These are phyloP conservation scores for Drosophila niveifrons DNA, from an alignment of 2,888 invertebrate species.

Conservation along the genomic window DNA sequence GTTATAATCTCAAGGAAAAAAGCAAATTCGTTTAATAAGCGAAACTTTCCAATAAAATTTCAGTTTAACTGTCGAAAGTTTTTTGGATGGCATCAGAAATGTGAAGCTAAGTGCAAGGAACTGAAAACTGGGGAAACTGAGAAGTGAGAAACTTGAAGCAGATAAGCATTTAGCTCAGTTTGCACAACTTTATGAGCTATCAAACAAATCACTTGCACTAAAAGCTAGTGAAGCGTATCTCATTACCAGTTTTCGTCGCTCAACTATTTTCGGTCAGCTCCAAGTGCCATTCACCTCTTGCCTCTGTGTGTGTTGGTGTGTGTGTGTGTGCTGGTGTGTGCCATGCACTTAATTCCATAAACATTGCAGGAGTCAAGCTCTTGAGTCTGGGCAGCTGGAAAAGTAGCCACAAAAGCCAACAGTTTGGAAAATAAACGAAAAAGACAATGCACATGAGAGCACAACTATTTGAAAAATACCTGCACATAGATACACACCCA, in stretches of 20 bases:
- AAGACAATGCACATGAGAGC: conserved; percentile 64
- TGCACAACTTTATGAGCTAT: conserved; percentile 48
- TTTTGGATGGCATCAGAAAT: conserved; percentile 13
- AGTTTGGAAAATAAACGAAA: conserved; percentile 70
- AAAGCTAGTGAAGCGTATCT: conserved; percentile 54
- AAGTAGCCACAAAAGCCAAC: conserved; percentile 62
- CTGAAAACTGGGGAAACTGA: background rate
- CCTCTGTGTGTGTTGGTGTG: background rate
- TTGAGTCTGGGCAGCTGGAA: conserved; percentile 26
- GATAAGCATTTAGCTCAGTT: conserved; percentile 31
- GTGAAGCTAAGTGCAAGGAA: conserved; percentile 14
- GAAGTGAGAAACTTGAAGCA: conserved; percentile 1
- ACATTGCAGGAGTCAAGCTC: conserved; percentile 42
- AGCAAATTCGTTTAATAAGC: background rate
- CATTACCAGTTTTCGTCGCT: conserved; percentile 43
- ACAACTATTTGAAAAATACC: conserved; percentile 50
- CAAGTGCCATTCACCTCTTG: conserved; percentile 58
- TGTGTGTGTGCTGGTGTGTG: conserved; percentile 5
- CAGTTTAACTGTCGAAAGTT: background rate
- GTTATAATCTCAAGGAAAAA: background rate
- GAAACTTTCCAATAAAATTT: conserved; percentile 2
- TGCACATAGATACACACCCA: conserved; percentile 24
- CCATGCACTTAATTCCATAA: conserved; percentile 61
- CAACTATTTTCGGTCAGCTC: conserved; percentile 37
- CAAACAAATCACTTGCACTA: conserved; percentile 56